Evolutionary conservation across 2,888 invertebrate genomes (phyloP), one percentile per base, ranked within the genome.

Genomic region (Caenorhabditis macrosperma): DNA sequence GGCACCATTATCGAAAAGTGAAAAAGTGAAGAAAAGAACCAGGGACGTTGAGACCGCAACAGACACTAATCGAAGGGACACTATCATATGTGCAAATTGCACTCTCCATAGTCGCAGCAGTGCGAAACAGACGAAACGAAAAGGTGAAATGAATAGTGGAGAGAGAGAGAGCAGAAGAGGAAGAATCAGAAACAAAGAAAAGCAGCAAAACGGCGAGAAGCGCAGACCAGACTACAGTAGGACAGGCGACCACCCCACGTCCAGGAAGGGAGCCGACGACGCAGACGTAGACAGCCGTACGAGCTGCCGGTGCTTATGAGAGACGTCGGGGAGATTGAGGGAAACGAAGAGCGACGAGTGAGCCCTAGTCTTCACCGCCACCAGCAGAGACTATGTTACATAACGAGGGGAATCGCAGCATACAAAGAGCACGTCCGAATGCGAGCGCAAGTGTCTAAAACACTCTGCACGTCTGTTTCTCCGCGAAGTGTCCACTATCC

Each of bases 301-400:
- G 35, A 33, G 55, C 35, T 15, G 28, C 5, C 30, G 1, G 30
- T 12, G 41, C 22, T 7, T 24, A 30, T 15, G 63, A 50, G 30
- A 48, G 64, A 24, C 35, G 64, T 0, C 9, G 30, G 30, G 30
- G 68, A 33, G 48, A 17, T 26, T 9, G 68, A 55, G 22, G 35
- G 12, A 30, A 22, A 68, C 7, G n/a, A 30, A 38, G 44, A 41
- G 12, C 6, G 24, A 17, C 30, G 30, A 55, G 9, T 17, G 55
- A 33, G 35, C 35, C 55, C n/a, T n/a, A 4, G 55, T 30, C 55
- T 28, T 22, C 55, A 55, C 22, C 54, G 26, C 46, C 54, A 38
- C 57, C 35, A 67, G 67, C 17, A 38, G 50, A 28, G 38, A 30
- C 38, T 44, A 64, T 64, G 74, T 64, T 72, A 72, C 63, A 72